These are phyloP conservation scores for Alentia gelatinosa DNA, from an alignment of 2,888 invertebrate species.

Conservation along the genomic window DNA sequence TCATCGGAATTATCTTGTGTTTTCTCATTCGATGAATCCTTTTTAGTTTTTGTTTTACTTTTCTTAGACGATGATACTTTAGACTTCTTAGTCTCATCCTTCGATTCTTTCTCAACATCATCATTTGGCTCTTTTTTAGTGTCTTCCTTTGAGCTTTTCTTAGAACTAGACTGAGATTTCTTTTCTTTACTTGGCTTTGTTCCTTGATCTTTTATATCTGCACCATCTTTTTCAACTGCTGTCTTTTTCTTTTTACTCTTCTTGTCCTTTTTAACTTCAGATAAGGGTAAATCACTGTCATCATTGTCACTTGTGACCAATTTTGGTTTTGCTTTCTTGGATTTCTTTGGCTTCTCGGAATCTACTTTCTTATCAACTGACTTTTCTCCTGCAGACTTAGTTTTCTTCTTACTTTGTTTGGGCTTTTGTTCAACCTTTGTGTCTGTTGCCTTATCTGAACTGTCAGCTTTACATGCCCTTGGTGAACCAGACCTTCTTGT, in stretches of 20 bases:
- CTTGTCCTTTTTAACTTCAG: background rate
- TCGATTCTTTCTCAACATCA: background rate
- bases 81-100: background rate
- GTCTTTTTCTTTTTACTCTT: background rate
- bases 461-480: background rate
- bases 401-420: conserved; percentile 5
- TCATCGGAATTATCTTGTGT: background rate
- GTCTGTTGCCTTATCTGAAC: background rate
- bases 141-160: background rate
- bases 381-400: background rate
- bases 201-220: background rate
- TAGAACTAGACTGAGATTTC: background rate
- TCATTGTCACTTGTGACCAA: conserved; percentile 12
- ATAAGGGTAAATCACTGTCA: conserved; percentile 26
- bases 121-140: background rate
- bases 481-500: background rate
- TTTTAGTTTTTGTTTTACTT: background rate
- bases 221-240: background rate
- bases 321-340: conserved; percentile 28
- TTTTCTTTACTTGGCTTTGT: background rate
- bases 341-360: background rate
- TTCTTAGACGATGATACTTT: background rate
- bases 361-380: background rate
- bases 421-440: background rate
- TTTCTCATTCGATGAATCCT: background rate